Percentiles rank a stretch among this genome's conserved stretches.
Evolutionary conservation across 1,140 invertebrate genomes (phyloP).

Genomic region (Pissodes strobi): DNA sequence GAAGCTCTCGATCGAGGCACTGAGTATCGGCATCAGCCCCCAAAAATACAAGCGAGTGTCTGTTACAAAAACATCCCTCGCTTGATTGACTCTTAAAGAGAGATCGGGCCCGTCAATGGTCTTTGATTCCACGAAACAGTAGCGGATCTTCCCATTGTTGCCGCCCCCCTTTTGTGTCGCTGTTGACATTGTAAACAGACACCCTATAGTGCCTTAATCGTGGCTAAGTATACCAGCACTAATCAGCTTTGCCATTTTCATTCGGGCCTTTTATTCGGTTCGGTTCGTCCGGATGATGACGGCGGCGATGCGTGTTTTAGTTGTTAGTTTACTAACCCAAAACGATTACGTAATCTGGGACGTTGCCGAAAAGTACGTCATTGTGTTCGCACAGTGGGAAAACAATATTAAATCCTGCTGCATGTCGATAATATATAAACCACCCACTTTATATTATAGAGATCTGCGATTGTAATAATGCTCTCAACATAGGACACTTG

Average conservation of each 20-base stretch:
- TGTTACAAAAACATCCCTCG: slow-evolving; percentile 20
- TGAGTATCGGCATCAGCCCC: no score
- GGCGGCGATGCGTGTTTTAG: no score
- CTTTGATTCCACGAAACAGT: slow-evolving; percentile 25
- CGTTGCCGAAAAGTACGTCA: no score
- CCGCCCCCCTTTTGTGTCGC: slow-evolving; percentile 9
- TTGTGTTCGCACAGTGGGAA: no score
- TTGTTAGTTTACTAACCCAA: no score
- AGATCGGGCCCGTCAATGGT: not conserved
- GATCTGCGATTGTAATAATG: no score
- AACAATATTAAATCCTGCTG: no score
- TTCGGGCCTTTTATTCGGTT: slow-evolving; percentile 12
- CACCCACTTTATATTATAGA: no score
- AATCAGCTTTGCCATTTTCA: slow-evolving; percentile 32
- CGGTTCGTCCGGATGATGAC: slow-evolving; percentile 9
- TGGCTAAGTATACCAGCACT: slow-evolving; percentile 27
- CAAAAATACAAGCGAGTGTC: slow-evolving; percentile 10
- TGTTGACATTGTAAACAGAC: slow-evolving; percentile 34
- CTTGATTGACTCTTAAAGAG: slow-evolving; percentile 14
- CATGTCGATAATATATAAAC: no score
- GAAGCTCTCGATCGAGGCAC: no score
- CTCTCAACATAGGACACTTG: no score
- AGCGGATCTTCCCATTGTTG: slow-evolving; percentile 25
- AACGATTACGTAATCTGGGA: no score
- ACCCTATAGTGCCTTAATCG: slow-evolving; percentile 32